Evolutionary conservation across 1,140 invertebrate species (phyloP).

Genomic region (Ylistrum balloti): DNA sequence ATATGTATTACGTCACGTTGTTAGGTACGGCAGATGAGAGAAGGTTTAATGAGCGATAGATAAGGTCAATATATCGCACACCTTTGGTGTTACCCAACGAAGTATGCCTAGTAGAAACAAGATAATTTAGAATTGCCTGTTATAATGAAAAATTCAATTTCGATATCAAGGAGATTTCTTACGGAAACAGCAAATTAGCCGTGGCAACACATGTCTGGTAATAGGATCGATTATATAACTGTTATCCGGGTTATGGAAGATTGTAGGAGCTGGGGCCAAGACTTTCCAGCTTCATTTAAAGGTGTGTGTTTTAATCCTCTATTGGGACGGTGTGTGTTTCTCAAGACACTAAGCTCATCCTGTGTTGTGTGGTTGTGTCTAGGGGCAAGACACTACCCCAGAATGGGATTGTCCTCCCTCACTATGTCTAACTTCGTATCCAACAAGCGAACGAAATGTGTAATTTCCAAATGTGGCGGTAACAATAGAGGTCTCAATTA

Average conservation of each 20-base stretch:
- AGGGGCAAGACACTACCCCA: no score
- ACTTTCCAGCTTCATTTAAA: no score
- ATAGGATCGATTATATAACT: conserved; percentile 16
- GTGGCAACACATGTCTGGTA: neutral
- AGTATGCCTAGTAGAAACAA: conserved; percentile 1
- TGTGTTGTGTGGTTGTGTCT: no score
- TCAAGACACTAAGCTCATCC: no score
- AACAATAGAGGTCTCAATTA: no score
- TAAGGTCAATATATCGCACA: neutral
- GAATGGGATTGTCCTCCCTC: no score
- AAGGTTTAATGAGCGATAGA: neutral
- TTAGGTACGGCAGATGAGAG: neutral
- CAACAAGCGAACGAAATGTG: no score
- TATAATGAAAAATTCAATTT: conserved; percentile 41
- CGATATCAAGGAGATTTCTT: neutral
- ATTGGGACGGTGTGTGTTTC: no score
- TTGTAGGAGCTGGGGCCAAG: no score
- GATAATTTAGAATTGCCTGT: conserved; percentile 21
- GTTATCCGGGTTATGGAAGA: neutral
- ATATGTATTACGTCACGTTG: neutral
- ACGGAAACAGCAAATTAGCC: conserved; percentile 29
- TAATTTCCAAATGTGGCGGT: no score
- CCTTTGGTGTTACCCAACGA: conserved; percentile 4
- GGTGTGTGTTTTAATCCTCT: no score
- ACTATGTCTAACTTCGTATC: no score